phyloP scores from a whole-genome alignment of 2,888 invertebrate species.

The Pherbina coryleti region DNA sequence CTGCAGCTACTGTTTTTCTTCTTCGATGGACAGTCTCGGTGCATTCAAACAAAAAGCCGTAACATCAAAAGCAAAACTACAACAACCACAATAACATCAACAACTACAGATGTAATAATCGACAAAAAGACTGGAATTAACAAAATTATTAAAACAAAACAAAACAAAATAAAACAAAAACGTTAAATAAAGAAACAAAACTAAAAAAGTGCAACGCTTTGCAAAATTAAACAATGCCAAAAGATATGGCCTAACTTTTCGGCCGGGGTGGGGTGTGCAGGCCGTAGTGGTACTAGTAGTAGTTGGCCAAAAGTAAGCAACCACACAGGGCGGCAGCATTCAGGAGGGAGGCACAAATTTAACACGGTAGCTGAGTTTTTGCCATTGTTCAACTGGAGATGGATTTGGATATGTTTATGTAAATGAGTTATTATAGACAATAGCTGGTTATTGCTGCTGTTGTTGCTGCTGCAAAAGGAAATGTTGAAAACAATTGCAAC shows the following conservation, averaged over 20 bases:
- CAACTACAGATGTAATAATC: constrained; percentile 27
- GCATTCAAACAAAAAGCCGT: no score
- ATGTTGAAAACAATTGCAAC: no score
- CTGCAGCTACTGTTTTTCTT: constrained; percentile 26
- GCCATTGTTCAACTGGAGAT: neutral
- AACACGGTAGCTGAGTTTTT: constrained; percentile 10
- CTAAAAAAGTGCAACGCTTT: constrained; percentile 4
- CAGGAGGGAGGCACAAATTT: neutral
- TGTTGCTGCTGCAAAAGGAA: neutral
- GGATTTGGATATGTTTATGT: constrained; percentile 23
- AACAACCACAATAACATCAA: neutral
- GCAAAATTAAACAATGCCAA: neutral
- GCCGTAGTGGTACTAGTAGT: neutral
- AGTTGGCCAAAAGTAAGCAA: neutral
- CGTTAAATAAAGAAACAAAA: neutral
- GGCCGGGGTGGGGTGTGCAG: neutral
- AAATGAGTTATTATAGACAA: constrained; percentile 11
- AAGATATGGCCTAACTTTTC: neutral
- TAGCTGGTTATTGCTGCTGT: constrained; percentile 4
- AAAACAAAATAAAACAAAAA: neutral
- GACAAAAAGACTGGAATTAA: constrained; percentile 34
- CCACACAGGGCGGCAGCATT: neutral
- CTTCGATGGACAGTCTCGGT: neutral
- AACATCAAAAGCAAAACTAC: neutral
- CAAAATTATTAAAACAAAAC: constrained; percentile 32